phyloP scores from a whole-genome alignment of 2,888 invertebrate species.

The Sceliomorpha sp. region DNA sequence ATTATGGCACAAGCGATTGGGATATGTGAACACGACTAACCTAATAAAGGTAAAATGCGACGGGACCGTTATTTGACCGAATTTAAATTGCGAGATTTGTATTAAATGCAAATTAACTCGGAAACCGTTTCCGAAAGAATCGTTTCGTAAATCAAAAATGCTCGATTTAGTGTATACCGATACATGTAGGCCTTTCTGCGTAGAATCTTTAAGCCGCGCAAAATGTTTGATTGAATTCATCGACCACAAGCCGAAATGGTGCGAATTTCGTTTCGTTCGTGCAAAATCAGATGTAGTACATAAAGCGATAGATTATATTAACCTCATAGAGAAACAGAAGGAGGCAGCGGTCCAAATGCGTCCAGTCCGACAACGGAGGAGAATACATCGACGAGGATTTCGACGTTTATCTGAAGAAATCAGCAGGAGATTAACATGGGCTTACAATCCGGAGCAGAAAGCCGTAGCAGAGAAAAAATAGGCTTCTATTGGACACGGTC shows the following conservation, averaged over 20 bases:
- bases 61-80: not conserved
- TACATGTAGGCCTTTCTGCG: constrained; percentile 52
- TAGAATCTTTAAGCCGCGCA: constrained; percentile 36
- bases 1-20: constrained; percentile 11
- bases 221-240: constrained; percentile 60
- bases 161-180: constrained; percentile 58
- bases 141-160: not conserved
- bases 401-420: constrained; percentile 53
- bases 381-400: constrained; percentile 58
- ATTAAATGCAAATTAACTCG: constrained; percentile 3
- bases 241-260: constrained; percentile 57
- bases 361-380: constrained; percentile 58
- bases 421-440: constrained; percentile 50
- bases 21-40: constrained; percentile 12
- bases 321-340: constrained; percentile 45
- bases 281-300: constrained; percentile 49
- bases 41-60: not conserved
- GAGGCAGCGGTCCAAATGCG: constrained; percentile 24
- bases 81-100: constrained; percentile 11
- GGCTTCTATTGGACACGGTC: constrained; percentile 61
- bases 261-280: constrained; percentile 32
- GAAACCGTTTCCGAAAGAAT: constrained; percentile 6
- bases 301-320: constrained; percentile 43
- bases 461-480: constrained; percentile 65
- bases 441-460: constrained; percentile 65